Evolutionary conservation across 2,888 invertebrate species (phyloP).

Genomic region (Nemoura dubitans): DNA sequence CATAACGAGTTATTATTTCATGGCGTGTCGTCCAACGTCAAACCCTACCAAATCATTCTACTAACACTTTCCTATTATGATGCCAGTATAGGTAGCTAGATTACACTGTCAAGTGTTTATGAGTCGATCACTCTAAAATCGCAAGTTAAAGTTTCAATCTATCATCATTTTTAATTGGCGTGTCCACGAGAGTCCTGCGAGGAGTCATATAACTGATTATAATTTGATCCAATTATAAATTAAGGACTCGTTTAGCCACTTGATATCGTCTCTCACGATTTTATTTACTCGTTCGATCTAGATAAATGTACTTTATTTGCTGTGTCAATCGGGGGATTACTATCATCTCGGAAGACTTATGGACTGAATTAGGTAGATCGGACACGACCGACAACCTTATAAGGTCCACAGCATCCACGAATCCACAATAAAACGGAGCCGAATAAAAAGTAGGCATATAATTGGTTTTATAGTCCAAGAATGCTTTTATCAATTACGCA

Average conservation of each 20-base stretch:
- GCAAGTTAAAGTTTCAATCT: background rate
- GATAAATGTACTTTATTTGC: slow-evolving; percentile 26
- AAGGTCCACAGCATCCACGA: background rate
- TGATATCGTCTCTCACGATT: background rate
- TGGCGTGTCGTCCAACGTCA: background rate
- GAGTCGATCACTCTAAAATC: background rate
- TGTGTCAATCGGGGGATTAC: slow-evolving; percentile 10
- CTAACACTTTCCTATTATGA: no score
- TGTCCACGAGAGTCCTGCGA: background rate
- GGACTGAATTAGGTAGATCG: background rate
- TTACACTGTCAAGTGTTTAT: background rate
- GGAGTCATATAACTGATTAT: background rate
- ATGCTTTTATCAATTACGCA: background rate
- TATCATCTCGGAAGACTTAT: background rate
- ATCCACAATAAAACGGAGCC: background rate
- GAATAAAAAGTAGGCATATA: background rate
- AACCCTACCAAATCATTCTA: background rate
- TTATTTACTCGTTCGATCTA: background rate
- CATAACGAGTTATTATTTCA: background rate
- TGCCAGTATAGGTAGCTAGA: no score
- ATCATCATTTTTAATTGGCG: background rate
- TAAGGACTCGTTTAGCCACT: slow-evolving; percentile 12
- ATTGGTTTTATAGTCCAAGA: background rate
- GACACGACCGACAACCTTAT: background rate
- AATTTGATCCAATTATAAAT: slow-evolving; percentile 7